Evolutionary conservation across 2,797 vertebrate species (phyloP).

Genomic region (Coendou prehensilis): DNA sequence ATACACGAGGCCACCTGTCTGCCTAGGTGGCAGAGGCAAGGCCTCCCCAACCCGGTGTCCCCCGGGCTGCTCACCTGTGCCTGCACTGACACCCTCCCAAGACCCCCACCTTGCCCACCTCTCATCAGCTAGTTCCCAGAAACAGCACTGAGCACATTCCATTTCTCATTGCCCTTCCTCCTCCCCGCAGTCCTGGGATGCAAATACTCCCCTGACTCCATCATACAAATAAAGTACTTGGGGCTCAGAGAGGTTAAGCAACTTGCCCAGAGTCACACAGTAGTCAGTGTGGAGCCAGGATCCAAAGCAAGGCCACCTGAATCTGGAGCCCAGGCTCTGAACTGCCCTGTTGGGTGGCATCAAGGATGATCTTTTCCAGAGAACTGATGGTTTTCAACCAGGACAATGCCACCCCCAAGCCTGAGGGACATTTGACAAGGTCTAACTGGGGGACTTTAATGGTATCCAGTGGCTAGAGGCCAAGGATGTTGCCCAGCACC

Average conservation of each 20-base stretch:
- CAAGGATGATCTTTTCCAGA: too few species aligned
- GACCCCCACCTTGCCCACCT: not conserved
- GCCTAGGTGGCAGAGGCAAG: not conserved
- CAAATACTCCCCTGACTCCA: not conserved
- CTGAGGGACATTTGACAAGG: too few species aligned
- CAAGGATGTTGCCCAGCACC: not conserved
- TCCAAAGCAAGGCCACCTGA: not conserved
- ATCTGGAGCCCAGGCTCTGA: not conserved
- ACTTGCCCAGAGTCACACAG: not conserved
- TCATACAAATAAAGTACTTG: not conserved
- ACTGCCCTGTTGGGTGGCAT: fast-evolving
- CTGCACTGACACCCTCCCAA: not conserved
- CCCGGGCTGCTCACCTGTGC: not conserved
- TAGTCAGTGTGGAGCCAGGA: not conserved
- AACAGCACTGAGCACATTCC: not conserved
- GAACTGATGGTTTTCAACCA: not conserved
- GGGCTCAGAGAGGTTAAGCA: not conserved
- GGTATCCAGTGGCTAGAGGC: not conserved
- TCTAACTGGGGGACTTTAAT: not conserved
- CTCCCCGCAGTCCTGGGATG: not conserved
- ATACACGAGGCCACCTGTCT: not conserved
- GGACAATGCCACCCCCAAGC: fast-evolving
- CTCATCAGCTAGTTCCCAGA: not conserved
- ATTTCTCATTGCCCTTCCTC: not conserved
- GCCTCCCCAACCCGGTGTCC: not conserved